Evolutionary conservation across 2,113 vertebrate species (phyloP), one percentile per base, ranked within the genome.

Genomic region (Amphiprion percula): DNA sequence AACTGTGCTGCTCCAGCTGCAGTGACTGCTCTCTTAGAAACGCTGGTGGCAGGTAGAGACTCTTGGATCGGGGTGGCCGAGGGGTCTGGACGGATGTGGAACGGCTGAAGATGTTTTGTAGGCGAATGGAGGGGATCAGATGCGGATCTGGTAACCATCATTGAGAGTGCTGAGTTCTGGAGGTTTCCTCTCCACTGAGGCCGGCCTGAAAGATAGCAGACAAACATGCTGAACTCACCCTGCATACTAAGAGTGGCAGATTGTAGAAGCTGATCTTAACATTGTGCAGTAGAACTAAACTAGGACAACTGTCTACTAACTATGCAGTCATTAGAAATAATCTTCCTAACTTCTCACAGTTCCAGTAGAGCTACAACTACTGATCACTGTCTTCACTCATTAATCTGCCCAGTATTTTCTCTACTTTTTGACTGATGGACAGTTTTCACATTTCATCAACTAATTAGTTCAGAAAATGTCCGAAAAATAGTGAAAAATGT

Each of bases 81-180:
- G 23, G 46, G 47, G 30, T 16, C 4, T 26, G 67, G 63, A 39
- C 9, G 64, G 66, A 63, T 37, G 11, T 19, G 30, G 50, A 30
- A 52, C 19, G 14, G 24, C 2, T 59, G 63, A 4, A 24, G 33
- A 17, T 14, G 46, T n/a, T 4, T 2, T 8, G 53, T 26, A 46
- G 53, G 52, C 19, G 47, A 24, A 30, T 12, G 67, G 10, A 14
- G 17, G 10, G 17, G 41, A 3, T 95, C 94, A 99, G 92, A 99
- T 98, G 61, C 97, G 96, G 82, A 99, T 97, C 87, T 99, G 98
- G 87, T 99, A 99, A 74, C 97, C 97, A 61, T 99, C 98, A 0
- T 87, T 98, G 83, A 99, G 94, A 0, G 95, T 94, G 76, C 96
- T 95, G 87, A 98, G 96, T 55, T 98, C 97, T 2, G 95, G 84